phyloP scores from a whole-genome alignment of 2,113 vertebrate genomes.

The Nothoprocta pentlandii region DNA sequence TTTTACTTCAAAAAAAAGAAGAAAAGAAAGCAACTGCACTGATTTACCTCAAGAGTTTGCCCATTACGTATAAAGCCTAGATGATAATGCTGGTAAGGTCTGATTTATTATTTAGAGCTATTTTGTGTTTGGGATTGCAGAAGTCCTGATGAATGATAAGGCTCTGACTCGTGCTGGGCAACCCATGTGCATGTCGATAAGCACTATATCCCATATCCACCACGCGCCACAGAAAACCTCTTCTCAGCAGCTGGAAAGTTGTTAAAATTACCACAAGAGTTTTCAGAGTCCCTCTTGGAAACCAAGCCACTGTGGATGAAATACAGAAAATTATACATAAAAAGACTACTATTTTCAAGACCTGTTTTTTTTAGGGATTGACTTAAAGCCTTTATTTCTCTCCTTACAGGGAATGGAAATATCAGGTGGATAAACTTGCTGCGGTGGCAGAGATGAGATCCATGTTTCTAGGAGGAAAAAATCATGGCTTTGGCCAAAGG shows the following conservation, averaged over 20 bases:
- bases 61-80: not conserved
- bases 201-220: not conserved
- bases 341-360: not conserved
- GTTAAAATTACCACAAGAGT: not conserved
- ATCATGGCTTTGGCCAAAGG: conserved; percentile 32
- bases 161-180: rapidly evolving
- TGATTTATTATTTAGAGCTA: not conserved
- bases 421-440: not conserved
- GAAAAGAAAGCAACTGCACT: not conserved
- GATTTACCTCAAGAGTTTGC: not conserved
- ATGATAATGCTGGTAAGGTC: not conserved
- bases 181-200: rapidly evolving
- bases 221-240: rapidly evolving
- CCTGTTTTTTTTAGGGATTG: not conserved
- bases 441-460: conserved; percentile 14
- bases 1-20: not conserved
- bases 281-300: not conserved
- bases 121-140: not conserved
- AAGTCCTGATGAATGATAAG: not conserved
- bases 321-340: not conserved
- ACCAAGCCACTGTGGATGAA: not conserved
- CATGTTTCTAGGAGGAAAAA: not conserved
- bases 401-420: not conserved
- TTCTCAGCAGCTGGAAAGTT: rapidly evolving
- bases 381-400: not conserved